phyloP scores from a whole-genome alignment of 2,888 invertebrate genomes.

The Watsonalla binaria region DNA sequence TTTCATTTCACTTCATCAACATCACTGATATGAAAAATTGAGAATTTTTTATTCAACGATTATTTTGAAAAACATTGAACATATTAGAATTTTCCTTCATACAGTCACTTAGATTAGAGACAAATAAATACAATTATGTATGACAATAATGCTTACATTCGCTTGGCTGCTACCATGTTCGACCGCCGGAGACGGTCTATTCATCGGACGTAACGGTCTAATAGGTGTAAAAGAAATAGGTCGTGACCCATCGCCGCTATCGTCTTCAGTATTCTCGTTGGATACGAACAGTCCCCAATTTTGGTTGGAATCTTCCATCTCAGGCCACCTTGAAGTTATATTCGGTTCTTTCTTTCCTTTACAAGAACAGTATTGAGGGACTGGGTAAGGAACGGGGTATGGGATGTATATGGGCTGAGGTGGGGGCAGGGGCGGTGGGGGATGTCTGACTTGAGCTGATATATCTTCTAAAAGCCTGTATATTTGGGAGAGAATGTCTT shows the following conservation, averaged over 20 bases:
- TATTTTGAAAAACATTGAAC: too few relatives aligned
- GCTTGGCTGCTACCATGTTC: constrained; percentile 40
- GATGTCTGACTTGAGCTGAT: constrained; percentile 34
- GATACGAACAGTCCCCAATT: constrained; percentile 48
- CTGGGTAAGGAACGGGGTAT: constrained; percentile 46
- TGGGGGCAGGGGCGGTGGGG: constrained; percentile 34
- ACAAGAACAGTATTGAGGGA: constrained; percentile 33
- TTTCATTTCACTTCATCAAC: too few relatives aligned
- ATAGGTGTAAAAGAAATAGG: constrained; percentile 53
- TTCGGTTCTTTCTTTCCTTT: constrained; percentile 19
- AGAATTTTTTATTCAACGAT: too few relatives aligned
- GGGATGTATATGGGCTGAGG: constrained; percentile 59
- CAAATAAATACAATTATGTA: neutral
- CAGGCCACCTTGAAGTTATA: constrained; percentile 36
- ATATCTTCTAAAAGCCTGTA: constrained; percentile 53
- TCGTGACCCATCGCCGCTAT: constrained; percentile 39
- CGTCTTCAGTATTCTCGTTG: constrained; percentile 26
- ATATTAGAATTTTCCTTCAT: too few relatives aligned
- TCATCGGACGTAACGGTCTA: constrained; percentile 22
- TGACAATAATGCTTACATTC: constrained; percentile 7
- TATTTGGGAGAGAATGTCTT: constrained; percentile 47
- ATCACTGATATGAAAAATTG: too few relatives aligned
- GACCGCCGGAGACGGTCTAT: constrained; percentile 31
- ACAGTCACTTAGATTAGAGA: neutral
- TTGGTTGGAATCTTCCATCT: constrained; percentile 46